Conservation (phyloP, 2,888 invertebrate genomes). For the Hedya salicella region DNA sequence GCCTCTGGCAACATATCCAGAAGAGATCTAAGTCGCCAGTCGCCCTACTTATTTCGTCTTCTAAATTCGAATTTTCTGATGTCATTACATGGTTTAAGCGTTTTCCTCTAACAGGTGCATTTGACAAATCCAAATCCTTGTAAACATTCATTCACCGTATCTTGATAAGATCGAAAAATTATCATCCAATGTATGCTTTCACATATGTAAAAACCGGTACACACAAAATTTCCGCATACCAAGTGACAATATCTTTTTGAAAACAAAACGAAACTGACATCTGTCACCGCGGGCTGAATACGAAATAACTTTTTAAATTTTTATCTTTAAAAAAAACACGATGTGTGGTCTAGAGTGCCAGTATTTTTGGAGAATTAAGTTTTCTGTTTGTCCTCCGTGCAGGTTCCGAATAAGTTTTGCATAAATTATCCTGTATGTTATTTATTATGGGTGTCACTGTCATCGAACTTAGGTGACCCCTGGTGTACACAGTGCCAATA, state of each 20-base stretch:
- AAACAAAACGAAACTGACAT: conserved; percentile 54
- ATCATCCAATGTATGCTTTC: conserved; percentile 39
- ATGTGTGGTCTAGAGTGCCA: conserved; percentile 50
- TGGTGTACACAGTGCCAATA: neutral
- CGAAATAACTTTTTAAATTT: conserved; percentile 49
- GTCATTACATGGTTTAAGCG: too few species aligned
- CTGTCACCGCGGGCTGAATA: conserved; percentile 54
- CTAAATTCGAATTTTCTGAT: too few species aligned
- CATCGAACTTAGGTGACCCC: conserved; percentile 19
- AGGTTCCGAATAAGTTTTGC: conserved; percentile 35
- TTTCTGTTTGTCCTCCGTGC: conserved; percentile 28
- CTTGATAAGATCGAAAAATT: conserved; percentile 39
- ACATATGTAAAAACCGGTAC: conserved; percentile 30
- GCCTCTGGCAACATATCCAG: too few species aligned
- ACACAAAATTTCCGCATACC: conserved; percentile 49
- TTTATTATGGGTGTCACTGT: conserved; percentile 27
- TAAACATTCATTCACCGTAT: conserved; percentile 35
- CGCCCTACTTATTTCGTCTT: too few species aligned
- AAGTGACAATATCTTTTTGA: conserved; percentile 45
- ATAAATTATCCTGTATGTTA: conserved; percentile 25
- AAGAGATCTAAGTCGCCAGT: too few species aligned
- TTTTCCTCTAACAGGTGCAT: conserved; percentile 1
- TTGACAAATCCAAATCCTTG: conserved; percentile 6
- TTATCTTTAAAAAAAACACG: conserved; percentile 45
- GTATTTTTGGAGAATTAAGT: conserved; percentile 42